Evolutionary conservation across 37 sponge, comb jelly and placozoan genomes (phyloP).

Genomic region (Theonella swinhoei): DNA sequence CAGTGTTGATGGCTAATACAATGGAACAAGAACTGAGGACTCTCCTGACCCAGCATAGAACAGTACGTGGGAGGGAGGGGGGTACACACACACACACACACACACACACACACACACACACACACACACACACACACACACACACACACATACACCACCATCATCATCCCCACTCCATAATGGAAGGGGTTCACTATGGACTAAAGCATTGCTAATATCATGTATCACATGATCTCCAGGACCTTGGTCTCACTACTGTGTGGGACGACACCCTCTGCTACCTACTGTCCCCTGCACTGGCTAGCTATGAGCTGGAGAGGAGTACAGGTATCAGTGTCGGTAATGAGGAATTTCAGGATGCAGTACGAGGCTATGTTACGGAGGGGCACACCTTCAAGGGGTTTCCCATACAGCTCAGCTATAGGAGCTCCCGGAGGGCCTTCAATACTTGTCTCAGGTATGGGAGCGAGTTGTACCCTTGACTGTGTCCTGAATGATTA

Average conservation of each 20-base stretch:
- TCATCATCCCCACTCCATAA: conserved; percentile 4
- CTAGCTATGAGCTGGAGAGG: conserved; percentile 93
- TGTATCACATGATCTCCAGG: no score
- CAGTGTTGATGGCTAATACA: conserved; percentile 41
- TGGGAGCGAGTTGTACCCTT: conserved; percentile 1
- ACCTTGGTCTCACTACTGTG: conserved; percentile 76
- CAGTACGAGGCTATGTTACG: conserved; percentile 74
- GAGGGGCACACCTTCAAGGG: conserved; percentile 98
- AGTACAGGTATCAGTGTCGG: conserved; percentile 76
- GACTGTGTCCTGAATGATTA: not conserved
- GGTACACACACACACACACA: conserved; percentile 28
- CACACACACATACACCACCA: no score
- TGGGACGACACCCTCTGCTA: conserved; percentile 92
- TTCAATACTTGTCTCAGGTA: conserved; percentile 85
- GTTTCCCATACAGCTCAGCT: conserved; percentile 92
- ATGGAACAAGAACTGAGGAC: conserved; percentile 79
- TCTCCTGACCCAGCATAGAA: conserved; percentile 70
- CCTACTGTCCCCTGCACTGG: conserved; percentile 87
- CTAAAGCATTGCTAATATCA: no score
- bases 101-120: conserved; percentile 57
- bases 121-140: conserved; percentile 49
- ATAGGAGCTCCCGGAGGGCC: conserved; percentile 66
- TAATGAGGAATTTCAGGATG: conserved; percentile 95
- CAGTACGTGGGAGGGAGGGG: conserved; percentile 47
- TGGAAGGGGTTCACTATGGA: no score